Percentiles rank a stretch among this genome's conserved stretches.
These are phyloP conservation scores for Epirrhoe tristata DNA, from an alignment of 2,888 invertebrate genomes.

Conservation along the genomic window DNA sequence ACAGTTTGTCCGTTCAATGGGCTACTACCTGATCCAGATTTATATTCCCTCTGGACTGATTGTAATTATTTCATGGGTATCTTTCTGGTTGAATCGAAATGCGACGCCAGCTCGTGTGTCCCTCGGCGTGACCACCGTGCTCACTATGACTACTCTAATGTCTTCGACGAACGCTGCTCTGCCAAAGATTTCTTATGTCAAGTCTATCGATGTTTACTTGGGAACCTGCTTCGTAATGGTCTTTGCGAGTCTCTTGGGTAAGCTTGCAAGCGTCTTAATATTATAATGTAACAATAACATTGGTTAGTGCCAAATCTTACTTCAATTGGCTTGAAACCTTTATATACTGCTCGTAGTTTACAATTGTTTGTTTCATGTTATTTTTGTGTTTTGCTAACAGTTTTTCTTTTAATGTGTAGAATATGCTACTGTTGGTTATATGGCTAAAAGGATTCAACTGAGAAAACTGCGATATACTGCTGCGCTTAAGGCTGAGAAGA, in stretches of 20 bases:
- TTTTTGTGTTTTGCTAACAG: background rate
- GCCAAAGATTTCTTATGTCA: conserved; percentile 99
- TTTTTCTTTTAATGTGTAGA: conserved; percentile 59
- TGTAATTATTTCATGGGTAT: conserved; percentile 98
- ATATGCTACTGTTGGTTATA: conserved; percentile 98
- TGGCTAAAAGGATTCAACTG: conserved; percentile 98
- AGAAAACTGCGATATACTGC: conserved; percentile 95
- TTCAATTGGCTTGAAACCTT: background rate
- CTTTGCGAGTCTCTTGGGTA: conserved; percentile 97
- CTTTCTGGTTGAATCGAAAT: conserved; percentile 98
- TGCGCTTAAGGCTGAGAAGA: conserved; percentile 96
- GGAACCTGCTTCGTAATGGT: conserved; percentile 99
- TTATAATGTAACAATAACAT: background rate
- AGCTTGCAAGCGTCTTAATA: conserved; percentile 1
- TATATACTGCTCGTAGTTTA: background rate
- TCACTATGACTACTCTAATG: conserved; percentile 99
- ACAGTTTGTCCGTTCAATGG: conserved; percentile 98
- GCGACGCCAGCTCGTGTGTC: conserved; percentile 97
- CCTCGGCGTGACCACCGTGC: conserved; percentile 97
- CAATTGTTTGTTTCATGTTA: too few species aligned
- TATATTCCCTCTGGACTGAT: conserved; percentile 98
- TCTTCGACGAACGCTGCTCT: conserved; percentile 98
- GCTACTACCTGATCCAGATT: conserved; percentile 99
- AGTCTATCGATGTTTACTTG: conserved; percentile 98
- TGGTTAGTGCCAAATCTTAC: background rate